These are phyloP conservation scores for Sebastes paucispinis DNA, from an alignment of 2,797 vertebrate species.

Conservation along the genomic window DNA sequence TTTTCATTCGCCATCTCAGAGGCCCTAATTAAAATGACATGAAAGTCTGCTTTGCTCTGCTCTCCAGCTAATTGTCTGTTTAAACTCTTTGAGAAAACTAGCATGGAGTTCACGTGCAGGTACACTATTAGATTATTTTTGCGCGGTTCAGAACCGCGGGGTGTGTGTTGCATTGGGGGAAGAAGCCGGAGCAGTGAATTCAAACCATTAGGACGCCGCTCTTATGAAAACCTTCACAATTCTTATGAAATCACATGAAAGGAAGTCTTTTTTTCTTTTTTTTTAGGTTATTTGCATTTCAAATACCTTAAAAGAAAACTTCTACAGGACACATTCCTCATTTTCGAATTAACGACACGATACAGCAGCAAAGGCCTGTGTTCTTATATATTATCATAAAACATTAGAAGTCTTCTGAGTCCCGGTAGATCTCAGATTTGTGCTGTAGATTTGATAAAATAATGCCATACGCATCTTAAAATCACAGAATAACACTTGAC, in stretches of 20 bases:
- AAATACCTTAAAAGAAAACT: neutral
- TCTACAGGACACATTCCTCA: neutral
- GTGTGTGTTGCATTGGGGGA: neutral
- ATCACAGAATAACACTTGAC: neutral
- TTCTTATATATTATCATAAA: neutral
- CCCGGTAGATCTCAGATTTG: neutral
- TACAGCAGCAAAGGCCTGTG: neutral
- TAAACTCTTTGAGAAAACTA: conserved; percentile 32
- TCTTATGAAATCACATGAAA: conserved; percentile 2
- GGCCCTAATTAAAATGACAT: conserved; percentile 37
- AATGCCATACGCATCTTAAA: neutral
- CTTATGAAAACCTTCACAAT: neutral
- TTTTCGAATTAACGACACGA: neutral
- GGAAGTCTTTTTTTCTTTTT: neutral
- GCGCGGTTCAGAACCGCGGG: neutral
- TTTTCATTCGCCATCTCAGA: conserved; percentile 23
- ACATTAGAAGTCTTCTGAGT: neutral
- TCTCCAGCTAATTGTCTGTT: conserved; percentile 37
- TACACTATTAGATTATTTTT: neutral
- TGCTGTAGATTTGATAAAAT: neutral
- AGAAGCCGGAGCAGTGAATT: neutral
- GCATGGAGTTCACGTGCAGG: conserved; percentile 9
- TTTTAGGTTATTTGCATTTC: neutral
- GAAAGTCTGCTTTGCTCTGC: conserved; percentile 30
- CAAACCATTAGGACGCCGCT: neutral